Conservation (phyloP, 2,888 invertebrate genomes). For the Odontomyia ornata region DNA sequence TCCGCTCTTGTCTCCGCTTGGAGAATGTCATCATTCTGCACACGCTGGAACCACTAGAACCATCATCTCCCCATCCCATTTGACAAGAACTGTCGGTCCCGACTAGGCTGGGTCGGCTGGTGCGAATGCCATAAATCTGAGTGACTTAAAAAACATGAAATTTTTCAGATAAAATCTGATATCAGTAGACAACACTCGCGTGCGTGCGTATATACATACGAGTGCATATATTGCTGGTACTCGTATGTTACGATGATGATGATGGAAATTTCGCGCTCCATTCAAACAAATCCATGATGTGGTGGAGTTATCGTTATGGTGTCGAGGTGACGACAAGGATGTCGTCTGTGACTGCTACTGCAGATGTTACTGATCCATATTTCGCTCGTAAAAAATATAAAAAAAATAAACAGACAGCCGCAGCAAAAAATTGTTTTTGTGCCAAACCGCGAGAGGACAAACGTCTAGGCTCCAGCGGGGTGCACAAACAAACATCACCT, state of each 20-base stretch:
- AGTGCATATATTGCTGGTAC: too few species aligned
- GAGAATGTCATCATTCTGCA: too few species aligned
- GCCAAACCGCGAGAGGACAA: too few species aligned
- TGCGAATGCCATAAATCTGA: constrained; percentile 25
- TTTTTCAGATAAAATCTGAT: constrained; percentile 35
- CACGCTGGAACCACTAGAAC: not conserved
- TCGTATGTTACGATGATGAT: too few species aligned
- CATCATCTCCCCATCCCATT: not conserved
- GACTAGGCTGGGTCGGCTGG: not conserved
- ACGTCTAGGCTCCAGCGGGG: not conserved
- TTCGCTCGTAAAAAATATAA: not conserved
- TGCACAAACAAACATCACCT: not conserved
- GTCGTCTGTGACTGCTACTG: not conserved
- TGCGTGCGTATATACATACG: too few species aligned
- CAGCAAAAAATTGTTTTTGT: not conserved
- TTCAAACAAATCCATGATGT: not conserved
- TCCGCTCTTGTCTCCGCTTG: not conserved
- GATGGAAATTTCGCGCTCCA: not conserved
- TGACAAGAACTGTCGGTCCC: not conserved
- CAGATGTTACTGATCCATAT: constrained; percentile 2
- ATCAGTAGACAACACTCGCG: constrained; percentile 34
- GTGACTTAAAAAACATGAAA: constrained; percentile 32
- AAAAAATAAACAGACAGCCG: too few species aligned
- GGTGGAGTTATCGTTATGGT: constrained; percentile 19
- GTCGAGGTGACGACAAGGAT: not conserved